Evolutionary conservation across 2,888 invertebrate genomes (phyloP), one percentile per base, ranked within the genome.

Genomic region (Scaeva pyrastri): DNA sequence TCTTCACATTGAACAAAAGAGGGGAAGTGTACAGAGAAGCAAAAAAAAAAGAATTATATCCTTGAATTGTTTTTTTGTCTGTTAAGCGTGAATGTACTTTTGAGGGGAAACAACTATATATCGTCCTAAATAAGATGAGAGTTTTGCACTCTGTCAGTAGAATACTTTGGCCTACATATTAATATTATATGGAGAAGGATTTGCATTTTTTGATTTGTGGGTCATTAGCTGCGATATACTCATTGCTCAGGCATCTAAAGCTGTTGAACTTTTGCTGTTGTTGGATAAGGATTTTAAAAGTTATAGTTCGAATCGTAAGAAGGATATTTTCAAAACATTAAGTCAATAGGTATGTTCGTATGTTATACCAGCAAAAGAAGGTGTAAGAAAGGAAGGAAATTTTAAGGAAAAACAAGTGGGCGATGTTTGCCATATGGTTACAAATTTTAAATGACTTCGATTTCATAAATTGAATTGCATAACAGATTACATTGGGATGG

Each of bases 161-260:
- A 78, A 74, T 71, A 75, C 71, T 72, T 71, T 84, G 79, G 79
- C 79, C 79, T 75, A 75, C 48, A 76, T 84, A 71, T 41, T 75
- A 64, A 66, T 71, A 55, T 2, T 66, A 71, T 72, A n/a, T n/a
- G n/a, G n/a, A n/a, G 45, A 8, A 31, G 45, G 71, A 75, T 79
- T 79, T 21, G 39, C 21, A 21, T 39, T 39, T 10, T 41, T 60
- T 71, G 56, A 79, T 75, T 75, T 71, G 75, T 72, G 52, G 84
- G 84, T 84, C 75, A 84, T 84, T 14, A 58, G 58, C 45, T 56
- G 31, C 8, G 60, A 56, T 62, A 55, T 31, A 23, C 50, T 76
- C 19, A 10, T 45, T n/a, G n/a, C n/a, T n/a, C n/a, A n/a, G n/a
- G n/a, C n/a, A n/a, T n/a, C n/a, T n/a, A n/a, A n/a, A 31, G 19